A percentile compares a stretch with the other conserved stretches of the same genome.
phyloP scores from a whole-genome alignment of 2,888 invertebrate genomes.

The Therioaphis trifolii region DNA sequence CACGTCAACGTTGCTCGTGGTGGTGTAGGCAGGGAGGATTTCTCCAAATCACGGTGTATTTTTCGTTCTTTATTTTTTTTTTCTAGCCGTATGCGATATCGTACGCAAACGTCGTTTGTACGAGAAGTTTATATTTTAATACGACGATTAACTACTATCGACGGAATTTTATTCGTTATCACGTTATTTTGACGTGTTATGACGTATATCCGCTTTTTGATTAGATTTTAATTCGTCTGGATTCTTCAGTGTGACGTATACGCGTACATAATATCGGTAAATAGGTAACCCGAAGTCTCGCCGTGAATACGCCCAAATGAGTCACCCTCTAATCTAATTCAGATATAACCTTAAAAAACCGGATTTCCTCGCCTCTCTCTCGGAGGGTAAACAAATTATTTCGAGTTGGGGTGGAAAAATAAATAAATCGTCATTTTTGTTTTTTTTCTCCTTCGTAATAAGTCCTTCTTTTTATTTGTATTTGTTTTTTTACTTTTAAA shows the following conservation, averaged over 20 bases:
- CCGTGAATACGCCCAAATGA: conserved; percentile 34
- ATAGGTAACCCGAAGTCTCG: background rate
- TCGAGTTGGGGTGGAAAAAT: conserved; percentile 18
- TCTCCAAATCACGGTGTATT: background rate
- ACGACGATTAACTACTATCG: background rate
- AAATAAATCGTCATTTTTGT: conserved; percentile 17
- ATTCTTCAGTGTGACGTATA: no score
- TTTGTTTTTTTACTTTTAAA: background rate
- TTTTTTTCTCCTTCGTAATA: background rate
- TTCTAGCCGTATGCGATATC: no score
- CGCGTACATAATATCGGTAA: background rate
- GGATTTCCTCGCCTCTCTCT: conserved; percentile 55
- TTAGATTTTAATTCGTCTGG: no score
- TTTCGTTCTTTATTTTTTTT: background rate
- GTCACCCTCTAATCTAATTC: background rate
- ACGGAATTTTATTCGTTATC: no score
- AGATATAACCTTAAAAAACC: conserved; percentile 14
- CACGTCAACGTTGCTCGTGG: background rate
- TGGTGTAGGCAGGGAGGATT: background rate
- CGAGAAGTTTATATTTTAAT: background rate
- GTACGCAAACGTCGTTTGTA: no score
- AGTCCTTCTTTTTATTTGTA: conserved; percentile 7
- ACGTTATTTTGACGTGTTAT: no score
- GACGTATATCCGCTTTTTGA: no score
- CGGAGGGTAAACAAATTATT: conserved; percentile 34